phyloP scores from a whole-genome alignment of 2,888 invertebrate species.

The Smittia aterrima region DNA sequence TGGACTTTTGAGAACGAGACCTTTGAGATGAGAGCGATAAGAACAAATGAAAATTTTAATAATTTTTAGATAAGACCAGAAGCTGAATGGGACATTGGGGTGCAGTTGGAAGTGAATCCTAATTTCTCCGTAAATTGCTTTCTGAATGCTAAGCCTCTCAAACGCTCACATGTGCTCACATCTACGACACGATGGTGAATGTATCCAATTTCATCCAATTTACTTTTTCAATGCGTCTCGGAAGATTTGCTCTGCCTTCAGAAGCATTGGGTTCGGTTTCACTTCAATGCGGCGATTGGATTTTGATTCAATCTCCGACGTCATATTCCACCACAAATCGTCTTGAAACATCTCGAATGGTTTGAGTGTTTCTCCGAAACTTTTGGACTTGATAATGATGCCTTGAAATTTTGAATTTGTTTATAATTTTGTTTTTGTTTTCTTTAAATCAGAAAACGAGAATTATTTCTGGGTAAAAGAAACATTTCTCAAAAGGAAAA shows the following conservation, averaged over 20 bases:
- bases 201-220: constrained; percentile 20
- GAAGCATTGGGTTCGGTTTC: constrained; percentile 33
- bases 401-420: constrained; percentile 12
- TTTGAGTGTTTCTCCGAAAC: constrained; percentile 18
- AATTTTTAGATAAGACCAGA: not conserved
- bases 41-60: not conserved
- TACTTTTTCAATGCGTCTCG: constrained; percentile 41
- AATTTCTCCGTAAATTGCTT: constrained; percentile 12
- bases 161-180: constrained; percentile 1
- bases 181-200: too few species aligned
- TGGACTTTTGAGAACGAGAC: constrained; percentile 55
- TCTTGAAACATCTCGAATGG: constrained; percentile 29
- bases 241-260: constrained; percentile 38
- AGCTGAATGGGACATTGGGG: constrained; percentile 9
- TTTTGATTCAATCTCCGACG: constrained; percentile 12
- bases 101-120: constrained; percentile 21
- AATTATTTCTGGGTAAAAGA: not conserved
- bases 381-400: constrained; percentile 25
- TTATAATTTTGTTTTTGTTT: not conserved
- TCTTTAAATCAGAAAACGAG: not conserved
- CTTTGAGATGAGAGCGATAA: constrained; percentile 48
- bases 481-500: not conserved
- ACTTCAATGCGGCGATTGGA: not conserved
- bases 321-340: constrained; percentile 31
- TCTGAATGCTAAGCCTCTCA: not conserved